Evolutionary conservation across 2,797 vertebrate species (phyloP).

Genomic region (Poeciliopsis presidionis): DNA sequence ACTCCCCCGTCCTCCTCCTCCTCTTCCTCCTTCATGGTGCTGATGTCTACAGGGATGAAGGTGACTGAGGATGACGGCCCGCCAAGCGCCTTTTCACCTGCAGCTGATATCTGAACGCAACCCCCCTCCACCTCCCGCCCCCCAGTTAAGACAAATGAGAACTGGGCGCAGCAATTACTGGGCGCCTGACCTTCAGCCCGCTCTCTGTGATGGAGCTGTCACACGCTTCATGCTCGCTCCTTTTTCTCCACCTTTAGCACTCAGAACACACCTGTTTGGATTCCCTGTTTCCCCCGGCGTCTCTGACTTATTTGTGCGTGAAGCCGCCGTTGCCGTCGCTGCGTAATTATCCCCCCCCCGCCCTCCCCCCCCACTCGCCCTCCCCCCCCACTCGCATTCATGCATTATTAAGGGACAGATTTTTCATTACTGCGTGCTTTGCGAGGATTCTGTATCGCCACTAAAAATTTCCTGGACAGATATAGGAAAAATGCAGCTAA

Average conservation of each 20-base stretch:
- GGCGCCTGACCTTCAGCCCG: constrained; percentile 66
- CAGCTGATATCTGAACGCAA: constrained; percentile 52
- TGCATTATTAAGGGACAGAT: constrained; percentile 24
- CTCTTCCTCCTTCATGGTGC: not conserved
- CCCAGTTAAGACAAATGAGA: constrained; percentile 67
- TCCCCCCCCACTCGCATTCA: constrained; percentile 10
- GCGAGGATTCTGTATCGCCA: constrained; percentile 31
- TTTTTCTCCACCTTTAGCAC: constrained; percentile 16
- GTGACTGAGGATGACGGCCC: constrained; percentile 71
- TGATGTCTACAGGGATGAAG: constrained; percentile 58
- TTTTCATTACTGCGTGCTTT: constrained; percentile 26
- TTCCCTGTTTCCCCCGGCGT: constrained; percentile 15
- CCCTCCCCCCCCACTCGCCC: no score
- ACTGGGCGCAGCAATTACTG: constrained; percentile 41
- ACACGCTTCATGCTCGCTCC: constrained; percentile 41
- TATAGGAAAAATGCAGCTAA: constrained; percentile 59
- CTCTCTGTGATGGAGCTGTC: constrained; percentile 61
- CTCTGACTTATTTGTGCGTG: not conserved
- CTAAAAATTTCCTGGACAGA: constrained; percentile 37
- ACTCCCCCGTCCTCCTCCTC: no score
- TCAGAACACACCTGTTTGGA: not conserved
- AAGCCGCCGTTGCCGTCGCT: not conserved
- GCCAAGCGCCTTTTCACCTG: constrained; percentile 67
- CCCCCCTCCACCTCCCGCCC: constrained; percentile 34
- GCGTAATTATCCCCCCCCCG: not conserved